Evolutionary conservation across 1,140 invertebrate genomes (phyloP), one percentile per base, ranked within the genome.

Genomic region (Semibalanus balanoides): DNA sequence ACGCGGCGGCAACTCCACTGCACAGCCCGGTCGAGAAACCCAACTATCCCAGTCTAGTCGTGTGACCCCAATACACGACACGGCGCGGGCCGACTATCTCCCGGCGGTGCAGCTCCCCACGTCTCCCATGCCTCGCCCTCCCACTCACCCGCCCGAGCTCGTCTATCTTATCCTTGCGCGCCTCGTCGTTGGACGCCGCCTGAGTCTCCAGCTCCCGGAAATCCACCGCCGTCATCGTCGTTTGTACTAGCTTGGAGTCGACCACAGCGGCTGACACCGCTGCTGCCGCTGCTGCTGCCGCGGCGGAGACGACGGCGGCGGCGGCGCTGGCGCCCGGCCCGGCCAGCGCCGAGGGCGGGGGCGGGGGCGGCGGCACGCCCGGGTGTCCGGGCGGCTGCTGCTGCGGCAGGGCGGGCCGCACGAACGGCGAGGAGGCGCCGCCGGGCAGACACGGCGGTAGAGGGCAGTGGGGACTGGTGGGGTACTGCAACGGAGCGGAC

Each of bases 281-380:
- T 72, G 51, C 74, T 51, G 70, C 51, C 30, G 74, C 43, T 27
- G 64, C 31, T 25, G 77, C 29, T 74, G 77, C 79, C 40, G 78
- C 79, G 79, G 81, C 82, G 80, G 79, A 79, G 81, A 81, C 81
- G 83, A 83, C 84, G 84, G 84, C 83, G 83, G 83, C 83, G 82
- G 75, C 82, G 80, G 81, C 81, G 74, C 79, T 40, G 35, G 78
- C 74, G 76, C 78, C 77, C 76, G 76, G 77, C 75, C 74, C 74
- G 77, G 78, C 78, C 77, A 77, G 76, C 75, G 43, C 74, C 30
- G 30, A 22, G 74, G 30, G 69, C 74, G 31, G 30, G 74, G 28
- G 30, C 30, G 75, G 3, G 31, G 19, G 27, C 30, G 31, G 74
- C 30, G n/a, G 76, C 29, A 30, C n/a, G 51, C 51, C 51, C 14